Base-by-base conservation (phyloP, 35 echinoderm and acorn worm species). In the Patiria miniata region DNA sequence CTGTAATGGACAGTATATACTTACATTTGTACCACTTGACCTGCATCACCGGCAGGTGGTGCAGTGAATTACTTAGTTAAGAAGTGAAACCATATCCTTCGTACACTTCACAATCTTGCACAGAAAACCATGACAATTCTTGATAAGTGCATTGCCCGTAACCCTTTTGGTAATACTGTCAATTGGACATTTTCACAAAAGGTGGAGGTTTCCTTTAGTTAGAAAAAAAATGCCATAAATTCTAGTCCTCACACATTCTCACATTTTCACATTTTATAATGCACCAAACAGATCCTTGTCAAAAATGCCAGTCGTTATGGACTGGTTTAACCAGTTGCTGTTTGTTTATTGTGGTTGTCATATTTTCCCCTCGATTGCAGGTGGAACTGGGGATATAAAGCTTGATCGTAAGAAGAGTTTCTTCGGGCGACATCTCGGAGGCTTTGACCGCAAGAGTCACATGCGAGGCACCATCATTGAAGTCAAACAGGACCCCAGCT, bases 341-440 rank as follows among this genome's bases (percentile, higher is more conserved):
- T 69, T 4, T 36, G 17, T 69, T 47, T 47, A 47, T 12, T 6
- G 4, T 47, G 4, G 42, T 12, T 47, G 42, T 47, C 14, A 23
- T 73, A 32, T 3, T 73, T 22, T 26, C 29, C 26, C 19, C 82
- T 18, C 15, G 55, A 77, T 52, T 34, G 36, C 55, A 92, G 85
- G 77, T 28, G 77, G 78, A 18, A 60, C 78, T 36, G 83, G 68
- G 36, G 93, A 93, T 53, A 80, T 86, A 16, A 93, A 94, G 73
- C 78, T 95, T 40, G 96, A 99, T 77, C 86, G 96, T 21, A 99
- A 99, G 78, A 99, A 99, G 87, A 99, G 96, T 79, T 94, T 99
- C 86, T 99, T 99, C 87, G 92, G 92, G 23, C 92, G 96, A 26
- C 91, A 93, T 36, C 55, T 90, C 58, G 87, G 88, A 39, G 86